phyloP scores from a whole-genome alignment of 2,113 vertebrate genomes.

The Nettapus auritus region DNA sequence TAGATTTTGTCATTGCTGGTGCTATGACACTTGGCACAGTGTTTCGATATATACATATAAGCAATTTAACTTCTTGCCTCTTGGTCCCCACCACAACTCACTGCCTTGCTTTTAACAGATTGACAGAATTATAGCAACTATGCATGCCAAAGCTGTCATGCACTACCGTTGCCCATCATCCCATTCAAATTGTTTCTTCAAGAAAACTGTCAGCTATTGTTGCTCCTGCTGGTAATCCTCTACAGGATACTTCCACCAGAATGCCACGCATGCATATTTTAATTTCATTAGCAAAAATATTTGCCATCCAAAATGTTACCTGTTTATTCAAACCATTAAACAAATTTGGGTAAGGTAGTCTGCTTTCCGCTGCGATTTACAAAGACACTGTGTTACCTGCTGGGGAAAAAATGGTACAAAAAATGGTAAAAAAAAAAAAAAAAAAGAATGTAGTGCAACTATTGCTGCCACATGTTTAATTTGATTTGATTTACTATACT shows the following conservation, averaged over 20 bases:
- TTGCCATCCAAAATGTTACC: not conserved
- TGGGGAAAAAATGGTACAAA: not conserved
- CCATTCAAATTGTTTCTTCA: not conserved
- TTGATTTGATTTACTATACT: conserved; percentile 58
- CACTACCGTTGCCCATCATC: fast-evolving
- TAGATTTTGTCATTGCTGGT: not conserved
- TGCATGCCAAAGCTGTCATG: not conserved
- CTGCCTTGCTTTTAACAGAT: not conserved
- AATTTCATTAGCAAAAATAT: not conserved
- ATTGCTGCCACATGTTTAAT: conserved; percentile 46
- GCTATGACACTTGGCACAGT: not conserved
- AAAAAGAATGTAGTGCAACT: conserved; percentile 37
- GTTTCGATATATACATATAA: not conserved
- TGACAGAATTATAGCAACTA: not conserved
- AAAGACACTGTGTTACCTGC: not conserved
- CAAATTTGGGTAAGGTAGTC: not conserved
- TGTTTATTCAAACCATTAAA: not conserved
- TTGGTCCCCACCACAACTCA: not conserved
- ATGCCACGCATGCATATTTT: not conserved
- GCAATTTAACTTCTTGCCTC: not conserved
- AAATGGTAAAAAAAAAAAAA: not conserved
- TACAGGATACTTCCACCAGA: not conserved
- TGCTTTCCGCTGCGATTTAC: not conserved
- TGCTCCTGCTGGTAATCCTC: not conserved
- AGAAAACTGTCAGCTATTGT: not conserved